Conservation (phyloP, 2,113 vertebrate species). For the Spea multiplicata region DNA sequence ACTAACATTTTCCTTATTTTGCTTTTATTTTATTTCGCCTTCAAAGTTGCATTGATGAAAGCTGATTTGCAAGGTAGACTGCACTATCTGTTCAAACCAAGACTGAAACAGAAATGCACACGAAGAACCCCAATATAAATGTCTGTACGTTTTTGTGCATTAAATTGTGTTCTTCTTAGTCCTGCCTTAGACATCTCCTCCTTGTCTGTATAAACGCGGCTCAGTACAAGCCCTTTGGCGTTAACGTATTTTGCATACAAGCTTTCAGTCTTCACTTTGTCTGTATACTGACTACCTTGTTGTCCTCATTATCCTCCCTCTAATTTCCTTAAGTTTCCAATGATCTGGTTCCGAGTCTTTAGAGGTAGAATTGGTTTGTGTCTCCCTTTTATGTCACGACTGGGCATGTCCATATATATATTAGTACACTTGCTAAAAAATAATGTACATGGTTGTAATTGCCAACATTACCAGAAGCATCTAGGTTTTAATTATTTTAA, state of each 20-base stretch:
- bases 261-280: constrained; percentile 76
- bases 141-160: constrained; percentile 53
- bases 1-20: constrained; percentile 95
- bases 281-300: constrained; percentile 66
- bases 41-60: constrained; percentile 99
- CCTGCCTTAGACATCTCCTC: constrained; percentile 48
- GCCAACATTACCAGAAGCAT: constrained; percentile 61
- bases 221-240: constrained; percentile 51
- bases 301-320: constrained; percentile 63
- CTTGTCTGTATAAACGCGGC: constrained; percentile 17
- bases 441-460: constrained; percentile 58
- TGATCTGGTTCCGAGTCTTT: constrained; percentile 63
- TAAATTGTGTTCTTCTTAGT: constrained; percentile 49
- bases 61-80: constrained; percentile 99
- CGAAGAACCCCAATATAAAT: constrained; percentile 55
- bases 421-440: constrained; percentile 53
- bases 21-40: constrained; percentile 83
- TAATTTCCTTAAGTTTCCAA: constrained; percentile 57
- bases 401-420: constrained; percentile 64
- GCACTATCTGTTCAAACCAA: constrained; percentile 81
- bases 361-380: constrained; percentile 66
- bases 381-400: constrained; percentile 59
- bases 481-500: neutral
- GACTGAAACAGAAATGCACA: constrained; percentile 74
- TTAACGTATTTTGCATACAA: constrained; percentile 68